Conservation (phyloP, 2,888 invertebrate species). For the Schrankia costaestrigalis region DNA sequence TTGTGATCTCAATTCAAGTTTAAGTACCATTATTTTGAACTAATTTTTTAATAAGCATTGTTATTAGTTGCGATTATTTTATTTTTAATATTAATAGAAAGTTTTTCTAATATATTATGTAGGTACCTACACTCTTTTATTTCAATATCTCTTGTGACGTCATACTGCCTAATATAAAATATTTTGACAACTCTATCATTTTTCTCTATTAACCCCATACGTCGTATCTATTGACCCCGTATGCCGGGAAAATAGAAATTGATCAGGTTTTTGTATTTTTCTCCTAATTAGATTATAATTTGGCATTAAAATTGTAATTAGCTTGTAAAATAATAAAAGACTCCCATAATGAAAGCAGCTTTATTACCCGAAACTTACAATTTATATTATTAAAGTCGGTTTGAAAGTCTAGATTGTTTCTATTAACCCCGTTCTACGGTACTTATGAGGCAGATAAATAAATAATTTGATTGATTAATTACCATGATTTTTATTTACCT, state of each 20-base stretch:
- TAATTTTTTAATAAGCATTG: slow-evolving; percentile 2
- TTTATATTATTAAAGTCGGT: slow-evolving; percentile 6
- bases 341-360: slow-evolving; percentile 13
- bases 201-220: slow-evolving; percentile 13
- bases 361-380: slow-evolving; percentile 7
- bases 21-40: slow-evolving; percentile 9
- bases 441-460: not conserved
- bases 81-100: slow-evolving; percentile 10
- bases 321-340: slow-evolving; percentile 10
- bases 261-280: slow-evolving; percentile 9
- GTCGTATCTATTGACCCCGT: no score
- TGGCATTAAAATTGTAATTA: slow-evolving; percentile 10
- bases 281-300: slow-evolving; percentile 9
- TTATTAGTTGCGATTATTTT: slow-evolving; percentile 3
- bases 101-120: slow-evolving; percentile 10
- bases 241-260: slow-evolving; percentile 9
- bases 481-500: no score
- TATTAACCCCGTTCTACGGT: slow-evolving; percentile 1
- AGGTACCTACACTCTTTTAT: slow-evolving; percentile 10
- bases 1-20: slow-evolving; percentile 11
- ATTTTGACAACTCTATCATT: slow-evolving; percentile 10
- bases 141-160: slow-evolving; percentile 5
- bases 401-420: slow-evolving; percentile 7
- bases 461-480: no score
- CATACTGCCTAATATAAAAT: slow-evolving; percentile 9